Evolutionary conservation across 2,888 invertebrate species (phyloP).

Genomic region (Oligia fasciuncula): DNA sequence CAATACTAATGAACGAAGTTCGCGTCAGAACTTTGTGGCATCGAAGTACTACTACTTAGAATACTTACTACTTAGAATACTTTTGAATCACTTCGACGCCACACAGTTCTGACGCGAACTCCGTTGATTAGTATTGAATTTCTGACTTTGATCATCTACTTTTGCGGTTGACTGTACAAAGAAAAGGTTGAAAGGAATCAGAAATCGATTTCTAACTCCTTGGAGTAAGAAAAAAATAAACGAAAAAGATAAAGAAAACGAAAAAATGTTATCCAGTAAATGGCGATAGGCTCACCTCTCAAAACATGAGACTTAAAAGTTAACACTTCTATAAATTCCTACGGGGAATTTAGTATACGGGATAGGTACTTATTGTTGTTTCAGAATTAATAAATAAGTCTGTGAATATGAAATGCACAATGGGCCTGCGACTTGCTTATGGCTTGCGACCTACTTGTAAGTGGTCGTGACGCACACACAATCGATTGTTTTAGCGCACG

Average conservation of each 20-base stretch:
- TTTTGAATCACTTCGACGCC: too few relatives aligned
- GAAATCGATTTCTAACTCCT: background rate
- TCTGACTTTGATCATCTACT: too few relatives aligned
- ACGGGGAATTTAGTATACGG: background rate
- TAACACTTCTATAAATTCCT: background rate
- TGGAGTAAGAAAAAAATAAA: background rate
- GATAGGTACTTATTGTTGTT: background rate
- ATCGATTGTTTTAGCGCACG: background rate
- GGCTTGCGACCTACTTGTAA: background rate
- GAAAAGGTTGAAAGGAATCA: background rate
- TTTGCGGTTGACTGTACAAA: too few relatives aligned
- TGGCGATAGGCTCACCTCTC: too few relatives aligned
- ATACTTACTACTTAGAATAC: too few relatives aligned
- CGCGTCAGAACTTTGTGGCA: too few relatives aligned
- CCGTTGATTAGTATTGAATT: too few relatives aligned
- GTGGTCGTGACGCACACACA: background rate
- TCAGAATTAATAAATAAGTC: background rate
- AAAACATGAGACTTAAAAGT: background rate
- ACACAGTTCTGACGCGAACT: too few relatives aligned
- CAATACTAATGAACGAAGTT: too few relatives aligned
- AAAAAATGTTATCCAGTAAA: background rate
- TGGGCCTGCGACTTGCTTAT: background rate
- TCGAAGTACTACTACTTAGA: too few relatives aligned
- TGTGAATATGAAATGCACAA: background rate
- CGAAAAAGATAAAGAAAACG: too few relatives aligned